Conservation (phyloP, 2,113 vertebrate genomes). For the Eolophus roseicapilla region DNA sequence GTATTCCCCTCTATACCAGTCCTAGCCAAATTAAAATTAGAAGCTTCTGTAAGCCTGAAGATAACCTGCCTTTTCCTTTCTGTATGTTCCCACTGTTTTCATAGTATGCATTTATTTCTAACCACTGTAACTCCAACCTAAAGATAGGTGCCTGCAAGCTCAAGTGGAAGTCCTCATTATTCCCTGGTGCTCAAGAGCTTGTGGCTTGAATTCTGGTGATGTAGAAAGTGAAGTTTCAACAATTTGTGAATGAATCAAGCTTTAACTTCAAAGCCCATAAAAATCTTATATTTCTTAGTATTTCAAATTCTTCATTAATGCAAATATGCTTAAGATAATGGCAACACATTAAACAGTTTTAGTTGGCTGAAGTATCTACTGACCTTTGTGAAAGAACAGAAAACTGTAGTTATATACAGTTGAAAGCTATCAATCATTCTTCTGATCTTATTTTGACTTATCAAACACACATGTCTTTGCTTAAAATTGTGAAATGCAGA, state of each 20-base stretch:
- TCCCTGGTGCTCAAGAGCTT: background rate
- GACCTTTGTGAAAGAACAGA: background rate
- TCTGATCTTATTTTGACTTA: background rate
- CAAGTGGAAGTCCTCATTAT: background rate
- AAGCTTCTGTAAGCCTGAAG: background rate
- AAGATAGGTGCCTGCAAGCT: background rate
- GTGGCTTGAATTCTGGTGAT: background rate
- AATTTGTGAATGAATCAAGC: background rate
- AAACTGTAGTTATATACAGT: background rate
- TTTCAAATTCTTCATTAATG: background rate
- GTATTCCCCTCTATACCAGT: background rate
- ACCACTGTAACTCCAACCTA: background rate
- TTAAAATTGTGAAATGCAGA: background rate
- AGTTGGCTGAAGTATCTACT: background rate
- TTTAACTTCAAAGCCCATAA: background rate
- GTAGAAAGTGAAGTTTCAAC: background rate
- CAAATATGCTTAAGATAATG: background rate
- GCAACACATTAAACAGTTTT: background rate
- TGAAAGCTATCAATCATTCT: background rate
- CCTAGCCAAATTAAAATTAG: background rate
- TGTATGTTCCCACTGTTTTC: background rate
- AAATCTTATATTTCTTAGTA: background rate
- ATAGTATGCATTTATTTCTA: background rate
- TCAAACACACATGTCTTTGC: background rate
- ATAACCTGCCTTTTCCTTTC: background rate